Evolutionary conservation across 2,797 vertebrate genomes (phyloP), one percentile per base, ranked within the genome.

Genomic region (Natrix natrix): DNA sequence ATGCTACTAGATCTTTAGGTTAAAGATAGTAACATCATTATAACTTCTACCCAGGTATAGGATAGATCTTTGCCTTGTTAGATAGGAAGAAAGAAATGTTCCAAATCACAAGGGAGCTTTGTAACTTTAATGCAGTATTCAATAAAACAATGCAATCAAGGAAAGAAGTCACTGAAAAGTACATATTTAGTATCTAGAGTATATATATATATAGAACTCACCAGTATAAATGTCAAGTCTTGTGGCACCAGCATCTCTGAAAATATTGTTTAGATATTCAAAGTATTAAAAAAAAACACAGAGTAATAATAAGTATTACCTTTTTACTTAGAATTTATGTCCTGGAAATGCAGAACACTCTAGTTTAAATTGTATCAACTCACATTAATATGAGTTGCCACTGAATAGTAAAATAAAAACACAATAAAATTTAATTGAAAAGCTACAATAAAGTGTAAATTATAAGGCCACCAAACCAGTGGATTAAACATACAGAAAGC

Each of bases 201-300:
- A 26, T 86, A 63, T 55, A 86, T 32, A 63, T 16, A 91, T 37
- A n/a, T n/a, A n/a, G n/a, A 78, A 90, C 94, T 98, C 94, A 97
- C 96, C 95, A 95, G 97, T 96, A 96, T 97, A 96, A 94, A 97
- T 95, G 92, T 97, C 96, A 95, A 96, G 94, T 92, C 96, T 94
- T 48, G 93, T 93, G 93, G 96, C 95, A 86, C 96, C 92, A 0
- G 93, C 94, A 69, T 92, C 97, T 95, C 97, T 97, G 95, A 91
- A 98, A 97, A 97, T 92, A 97, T 89, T 20, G n/a, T 93, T 91
- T 61, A 56, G 91, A 90, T 93, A 88, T 93, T 22, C 16, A 28
- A 74, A 43, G n/a, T n/a, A 66, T 63, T 83, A 48, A 43, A 83
- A 37, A 37, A 43, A 48, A 87, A 91, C n/a, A 93, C 26, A 17